Evolutionary conservation across 2,113 vertebrate species (phyloP), one percentile per base, ranked within the genome.

Genomic region (Trogon surrucura): DNA sequence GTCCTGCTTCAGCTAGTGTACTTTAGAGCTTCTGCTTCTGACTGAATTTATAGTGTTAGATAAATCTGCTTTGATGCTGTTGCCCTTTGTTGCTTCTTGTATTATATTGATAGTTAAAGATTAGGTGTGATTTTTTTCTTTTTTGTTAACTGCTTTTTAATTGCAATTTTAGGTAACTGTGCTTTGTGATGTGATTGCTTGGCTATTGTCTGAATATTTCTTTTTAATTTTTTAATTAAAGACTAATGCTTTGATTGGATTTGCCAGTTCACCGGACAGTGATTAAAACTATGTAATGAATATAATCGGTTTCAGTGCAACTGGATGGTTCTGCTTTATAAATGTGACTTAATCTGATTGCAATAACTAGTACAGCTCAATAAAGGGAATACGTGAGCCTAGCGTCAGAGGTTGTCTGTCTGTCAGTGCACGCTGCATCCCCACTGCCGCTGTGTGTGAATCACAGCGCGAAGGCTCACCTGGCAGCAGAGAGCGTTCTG

Each of bases 321-420:
- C 99, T 99, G 99, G 99, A 99, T 99, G 99, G 99, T 98, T 41
- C 98, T 99, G 98, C 98, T 99, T 99, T 99, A 98, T 99, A 99
- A 99, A 99, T 99, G 99, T 99, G 99, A 99, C 98, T 99, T 98
- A 98, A 99, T 98, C 99, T 99, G 99, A 99, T 98, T 98, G 98
- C 99, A 99, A 99, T 99, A 99, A 99, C 98, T 98, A 99, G 99
- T 99, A 99, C 98, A 98, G 98, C 99, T 98, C 98, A 99, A 99
- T 99, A 98, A 99, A 99, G 98, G 98, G 97, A 98, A 98, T 97
- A 94, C 97, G 88, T 97, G 98, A 98, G 96, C 98, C 97, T 90
- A 95, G 98, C 88, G 48, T 96, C 95, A 97, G 85, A 74, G 60
- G 91, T 97, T 96, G 56, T 97, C 73, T 93, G 91, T 95, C 92